Evolutionary conservation across 1,140 invertebrate species (phyloP).

Genomic region (Laodelphax striatellus): DNA sequence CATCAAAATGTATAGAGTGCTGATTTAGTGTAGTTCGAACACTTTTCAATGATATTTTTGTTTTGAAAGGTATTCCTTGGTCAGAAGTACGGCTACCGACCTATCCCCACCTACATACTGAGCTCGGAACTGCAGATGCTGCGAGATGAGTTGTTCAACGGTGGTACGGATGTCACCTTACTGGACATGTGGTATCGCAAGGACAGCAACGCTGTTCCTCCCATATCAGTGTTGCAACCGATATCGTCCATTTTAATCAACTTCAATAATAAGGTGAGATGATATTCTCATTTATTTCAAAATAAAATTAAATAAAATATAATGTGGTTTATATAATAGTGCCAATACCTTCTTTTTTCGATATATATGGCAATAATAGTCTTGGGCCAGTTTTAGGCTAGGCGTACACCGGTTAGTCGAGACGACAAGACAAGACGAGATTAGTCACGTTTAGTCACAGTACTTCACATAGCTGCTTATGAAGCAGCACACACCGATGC

Average conservation of each 20-base stretch:
- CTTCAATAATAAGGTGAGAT: constrained; percentile 89
- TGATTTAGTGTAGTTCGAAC: too few relatives aligned
- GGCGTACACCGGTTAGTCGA: too few relatives aligned
- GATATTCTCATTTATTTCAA: background rate
- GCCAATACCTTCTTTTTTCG: too few relatives aligned
- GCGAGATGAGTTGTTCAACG: constrained; percentile 62
- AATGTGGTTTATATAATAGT: background rate
- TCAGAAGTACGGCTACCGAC: constrained; percentile 96
- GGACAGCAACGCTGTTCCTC: constrained; percentile 88
- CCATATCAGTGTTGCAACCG: constrained; percentile 87
- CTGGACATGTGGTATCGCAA: constrained; percentile 94
- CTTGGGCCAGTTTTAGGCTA: too few relatives aligned
- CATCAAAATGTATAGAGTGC: too few relatives aligned
- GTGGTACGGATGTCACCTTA: constrained; percentile 70
- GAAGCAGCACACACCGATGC: too few relatives aligned
- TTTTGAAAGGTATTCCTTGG: constrained; percentile 82
- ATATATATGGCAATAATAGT: too few relatives aligned
- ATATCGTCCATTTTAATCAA: constrained; percentile 95
- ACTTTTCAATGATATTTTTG: too few relatives aligned
- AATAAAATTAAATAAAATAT: too few relatives aligned
- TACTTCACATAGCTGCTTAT: too few relatives aligned
- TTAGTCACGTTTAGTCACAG: too few relatives aligned
- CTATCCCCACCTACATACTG: constrained; percentile 89
- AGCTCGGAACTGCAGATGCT: constrained; percentile 84
- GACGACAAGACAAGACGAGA: too few relatives aligned